A percentile compares a stretch with the other conserved stretches of the same genome.
Evolutionary conservation across 2,797 vertebrate genomes (phyloP).

Genomic region (Gymnoscopelus microlampas): DNA sequence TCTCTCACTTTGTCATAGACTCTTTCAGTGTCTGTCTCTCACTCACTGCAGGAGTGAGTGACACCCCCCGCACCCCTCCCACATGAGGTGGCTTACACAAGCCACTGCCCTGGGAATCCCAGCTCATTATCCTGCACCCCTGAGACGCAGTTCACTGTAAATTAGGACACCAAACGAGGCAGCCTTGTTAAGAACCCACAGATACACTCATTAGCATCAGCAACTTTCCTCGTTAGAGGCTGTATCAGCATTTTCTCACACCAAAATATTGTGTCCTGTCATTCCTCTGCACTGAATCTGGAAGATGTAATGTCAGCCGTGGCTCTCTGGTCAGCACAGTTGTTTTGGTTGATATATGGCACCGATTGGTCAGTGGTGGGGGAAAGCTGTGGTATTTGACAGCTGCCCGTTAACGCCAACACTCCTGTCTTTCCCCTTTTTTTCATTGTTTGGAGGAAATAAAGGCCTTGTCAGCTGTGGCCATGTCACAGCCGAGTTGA

Average conservation of each 20-base stretch:
- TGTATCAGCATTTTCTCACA: constrained; percentile 57
- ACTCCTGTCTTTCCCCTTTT: constrained; percentile 46
- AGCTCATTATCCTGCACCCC: constrained; percentile 77
- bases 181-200: constrained; percentile 72
- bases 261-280: constrained; percentile 46
- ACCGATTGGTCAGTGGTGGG: constrained; percentile 68
- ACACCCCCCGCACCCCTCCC: constrained; percentile 27
- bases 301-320: constrained; percentile 73
- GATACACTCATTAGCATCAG: constrained; percentile 75
- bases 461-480: constrained; percentile 43
- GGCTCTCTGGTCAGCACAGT: constrained; percentile 60
- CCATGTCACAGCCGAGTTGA: constrained; percentile 34
- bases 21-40: constrained; percentile 30
- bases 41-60: constrained; percentile 45
- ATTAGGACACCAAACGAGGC: constrained; percentile 73
- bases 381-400: constrained; percentile 65
- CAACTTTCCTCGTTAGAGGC: constrained; percentile 75
- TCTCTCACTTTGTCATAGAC: constrained; percentile 16
- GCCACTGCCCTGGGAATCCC: constrained; percentile 75
- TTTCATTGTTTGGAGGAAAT: constrained; percentile 45
- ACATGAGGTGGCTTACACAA: constrained; percentile 76
- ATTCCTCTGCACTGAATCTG: constrained; percentile 59
- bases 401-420: constrained; percentile 57
- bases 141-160: constrained; percentile 73
- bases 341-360: constrained; percentile 51